These are phyloP conservation scores for Hippoglossus stenolepis DNA, from an alignment of 2,113 vertebrate species.

Conservation along the genomic window DNA sequence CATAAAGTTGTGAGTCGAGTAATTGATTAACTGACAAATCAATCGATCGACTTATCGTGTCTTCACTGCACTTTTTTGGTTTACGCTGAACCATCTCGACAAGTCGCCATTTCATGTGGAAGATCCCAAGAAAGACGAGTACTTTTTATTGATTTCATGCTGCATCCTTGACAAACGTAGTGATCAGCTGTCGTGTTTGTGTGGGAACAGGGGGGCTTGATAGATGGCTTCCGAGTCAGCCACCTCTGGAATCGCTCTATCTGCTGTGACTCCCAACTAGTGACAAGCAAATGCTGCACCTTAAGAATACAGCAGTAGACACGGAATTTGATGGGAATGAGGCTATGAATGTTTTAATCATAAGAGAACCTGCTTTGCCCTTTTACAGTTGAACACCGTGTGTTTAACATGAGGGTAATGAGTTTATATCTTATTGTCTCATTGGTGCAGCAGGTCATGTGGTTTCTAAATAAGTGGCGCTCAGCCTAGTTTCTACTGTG, in stretches of 20 bases:
- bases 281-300: conserved; percentile 6
- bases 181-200: conserved; percentile 31
- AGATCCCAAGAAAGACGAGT: conserved; percentile 26
- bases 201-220: conserved; percentile 6
- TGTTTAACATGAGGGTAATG: background rate
- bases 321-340: background rate
- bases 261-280: background rate
- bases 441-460: conserved; percentile 22
- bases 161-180: conserved; percentile 16
- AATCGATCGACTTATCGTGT: background rate
- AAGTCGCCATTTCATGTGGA: background rate
- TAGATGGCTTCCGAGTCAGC: background rate
- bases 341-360: background rate
- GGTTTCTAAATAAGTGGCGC: conserved; percentile 40
- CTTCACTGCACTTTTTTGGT: background rate
- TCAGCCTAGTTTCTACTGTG: conserved; percentile 38
- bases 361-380: background rate
- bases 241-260: background rate
- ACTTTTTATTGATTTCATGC: conserved; percentile 19
- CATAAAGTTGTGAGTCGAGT: background rate
- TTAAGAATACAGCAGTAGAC: background rate
- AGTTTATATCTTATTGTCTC: background rate
- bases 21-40: background rate
- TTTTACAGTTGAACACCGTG: background rate
- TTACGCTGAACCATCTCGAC: background rate